Conservation (phyloP, 92 coral and sea anemone species). For the Actinostola sp. region DNA sequence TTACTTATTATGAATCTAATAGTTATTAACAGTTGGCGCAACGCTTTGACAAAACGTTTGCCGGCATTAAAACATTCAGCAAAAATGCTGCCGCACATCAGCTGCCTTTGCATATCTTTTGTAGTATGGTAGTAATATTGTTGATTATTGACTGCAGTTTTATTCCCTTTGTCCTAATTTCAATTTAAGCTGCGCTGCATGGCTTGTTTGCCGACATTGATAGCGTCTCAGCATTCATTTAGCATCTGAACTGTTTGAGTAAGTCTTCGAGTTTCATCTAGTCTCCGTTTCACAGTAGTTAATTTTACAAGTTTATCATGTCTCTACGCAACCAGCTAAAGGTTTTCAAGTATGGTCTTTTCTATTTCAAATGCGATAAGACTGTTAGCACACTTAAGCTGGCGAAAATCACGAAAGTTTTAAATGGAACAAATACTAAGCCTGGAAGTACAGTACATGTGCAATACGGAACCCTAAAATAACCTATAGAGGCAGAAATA, state of each 20-base stretch:
- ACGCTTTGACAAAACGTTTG: too few species aligned
- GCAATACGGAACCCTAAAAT: constrained; percentile 15
- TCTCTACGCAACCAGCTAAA: constrained; percentile 14
- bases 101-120: too few species aligned
- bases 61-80: too few species aligned
- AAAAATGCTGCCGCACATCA: too few species aligned
- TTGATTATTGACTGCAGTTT: too few species aligned
- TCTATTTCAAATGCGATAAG: constrained; percentile 20
- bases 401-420: constrained; percentile 13
- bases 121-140: too few species aligned
- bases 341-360: constrained; percentile 23
- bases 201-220: too few species aligned
- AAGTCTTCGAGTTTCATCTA: not conserved
- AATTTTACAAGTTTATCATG: not conserved
- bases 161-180: too few species aligned
- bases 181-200: too few species aligned
- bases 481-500: constrained; percentile 28
- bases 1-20: too few species aligned
- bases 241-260: not conserved
- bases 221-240: not conserved
- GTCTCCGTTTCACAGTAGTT: not conserved
- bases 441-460: constrained; percentile 18
- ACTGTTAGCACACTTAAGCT: constrained; percentile 15
- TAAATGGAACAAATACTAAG: constrained; percentile 27
- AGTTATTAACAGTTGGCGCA: too few species aligned